A percentile compares a stretch with the other conserved stretches of the same genome.
Conservation (phyloP, 2,797 vertebrate genomes). For the Eulemur mongoz region DNA sequence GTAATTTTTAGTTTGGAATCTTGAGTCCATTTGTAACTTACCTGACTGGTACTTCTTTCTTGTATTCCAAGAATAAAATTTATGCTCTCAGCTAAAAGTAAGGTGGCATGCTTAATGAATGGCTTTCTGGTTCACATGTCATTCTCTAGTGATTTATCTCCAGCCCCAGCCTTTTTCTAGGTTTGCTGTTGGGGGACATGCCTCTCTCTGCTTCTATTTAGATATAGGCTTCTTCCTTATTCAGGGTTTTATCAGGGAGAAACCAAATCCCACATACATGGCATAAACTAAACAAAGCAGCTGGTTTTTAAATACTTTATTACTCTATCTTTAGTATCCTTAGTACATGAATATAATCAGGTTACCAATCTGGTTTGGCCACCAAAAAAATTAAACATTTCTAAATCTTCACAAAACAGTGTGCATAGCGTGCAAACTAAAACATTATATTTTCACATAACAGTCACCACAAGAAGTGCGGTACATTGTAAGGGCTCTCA, state of each 20-base stretch:
- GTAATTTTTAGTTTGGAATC: not conserved
- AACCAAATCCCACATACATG: not conserved
- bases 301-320: constrained; percentile 34
- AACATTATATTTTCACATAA: not conserved
- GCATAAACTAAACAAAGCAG: not conserved
- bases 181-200: not conserved
- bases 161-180: not conserved
- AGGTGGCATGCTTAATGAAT: not conserved
- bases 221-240: not conserved
- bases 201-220: not conserved
- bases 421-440: not conserved
- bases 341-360: not conserved
- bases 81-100: not conserved
- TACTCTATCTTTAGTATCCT: not conserved
- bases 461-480: not conserved
- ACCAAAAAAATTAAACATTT: not conserved
- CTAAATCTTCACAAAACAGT: constrained; percentile 8
- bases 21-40: not conserved
- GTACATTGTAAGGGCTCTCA: not conserved
- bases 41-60: not conserved
- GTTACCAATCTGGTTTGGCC: not conserved
- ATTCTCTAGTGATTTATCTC: not conserved
- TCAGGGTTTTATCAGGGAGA: not conserved
- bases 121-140: not conserved
- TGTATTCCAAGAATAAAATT: not conserved